Conservation (phyloP, 2,113 vertebrate species). For the Equus quagga region DNA sequence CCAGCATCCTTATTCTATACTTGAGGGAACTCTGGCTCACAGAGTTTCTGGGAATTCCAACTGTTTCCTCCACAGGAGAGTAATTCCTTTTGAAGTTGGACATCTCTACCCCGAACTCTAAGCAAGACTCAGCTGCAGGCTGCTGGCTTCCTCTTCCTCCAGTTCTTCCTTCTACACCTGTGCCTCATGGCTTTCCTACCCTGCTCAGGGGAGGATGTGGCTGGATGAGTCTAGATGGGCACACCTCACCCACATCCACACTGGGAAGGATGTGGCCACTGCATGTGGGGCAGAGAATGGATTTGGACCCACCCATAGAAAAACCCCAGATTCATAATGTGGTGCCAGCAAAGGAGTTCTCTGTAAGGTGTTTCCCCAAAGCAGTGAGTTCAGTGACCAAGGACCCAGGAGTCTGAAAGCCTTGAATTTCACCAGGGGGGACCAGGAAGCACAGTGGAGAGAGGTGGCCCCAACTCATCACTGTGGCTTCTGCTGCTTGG, state of each 20-base stretch:
- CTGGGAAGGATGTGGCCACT: neutral
- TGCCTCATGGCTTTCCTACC: neutral
- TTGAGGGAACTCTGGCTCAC: neutral
- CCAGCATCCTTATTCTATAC: neutral
- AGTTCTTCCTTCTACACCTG: neutral
- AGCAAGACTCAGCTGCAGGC: neutral
- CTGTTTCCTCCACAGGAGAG: neutral
- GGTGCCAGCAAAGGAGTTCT: neutral
- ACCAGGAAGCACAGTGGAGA: neutral
- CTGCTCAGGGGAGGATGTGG: accelerated
- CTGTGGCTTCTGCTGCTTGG: neutral
- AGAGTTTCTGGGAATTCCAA: neutral
- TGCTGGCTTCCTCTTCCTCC: neutral
- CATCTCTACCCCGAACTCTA: neutral
- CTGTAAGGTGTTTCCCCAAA: neutral
- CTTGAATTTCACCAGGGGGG: neutral
- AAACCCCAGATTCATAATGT: accelerated
- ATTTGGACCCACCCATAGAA: neutral
- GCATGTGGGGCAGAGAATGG: neutral
- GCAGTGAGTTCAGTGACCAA: neutral
- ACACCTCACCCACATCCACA: neutral
- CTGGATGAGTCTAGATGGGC: accelerated
- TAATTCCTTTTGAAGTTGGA: neutral
- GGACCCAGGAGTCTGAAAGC: neutral
- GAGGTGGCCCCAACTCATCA: neutral